phyloP scores from a whole-genome alignment of 1,140 invertebrate genomes.

The Chymomyza costata region DNA sequence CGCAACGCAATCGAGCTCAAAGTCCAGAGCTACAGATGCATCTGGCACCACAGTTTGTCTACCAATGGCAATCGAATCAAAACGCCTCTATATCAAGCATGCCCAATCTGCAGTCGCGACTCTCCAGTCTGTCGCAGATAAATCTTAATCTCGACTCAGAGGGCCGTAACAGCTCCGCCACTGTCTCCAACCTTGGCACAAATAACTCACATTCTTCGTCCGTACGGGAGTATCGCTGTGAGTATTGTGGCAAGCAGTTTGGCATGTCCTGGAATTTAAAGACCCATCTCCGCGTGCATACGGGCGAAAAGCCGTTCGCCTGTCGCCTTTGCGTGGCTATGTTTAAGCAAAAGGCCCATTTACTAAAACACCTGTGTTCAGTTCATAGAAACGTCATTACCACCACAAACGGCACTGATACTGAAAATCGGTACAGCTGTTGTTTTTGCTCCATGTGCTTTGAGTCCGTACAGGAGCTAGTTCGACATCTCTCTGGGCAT shows the following conservation, averaged over 20 bases:
- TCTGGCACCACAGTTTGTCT: slow-evolving; percentile 58
- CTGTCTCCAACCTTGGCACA: slow-evolving; percentile 37
- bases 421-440: slow-evolving; percentile 85
- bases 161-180: slow-evolving; percentile 34
- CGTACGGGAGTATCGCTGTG: slow-evolving; percentile 88
- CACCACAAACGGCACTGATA: slow-evolving; percentile 81
- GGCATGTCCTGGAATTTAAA: slow-evolving; percentile 93
- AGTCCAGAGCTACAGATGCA: slow-evolving; percentile 61
- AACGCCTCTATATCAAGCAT: slow-evolving; percentile 54
- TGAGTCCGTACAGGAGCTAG: slow-evolving; percentile 88
- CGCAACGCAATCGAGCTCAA: slow-evolving; percentile 53
- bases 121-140: slow-evolving; percentile 62
- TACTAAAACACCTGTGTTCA: slow-evolving; percentile 89
- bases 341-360: slow-evolving; percentile 92
- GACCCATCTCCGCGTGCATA: slow-evolving; percentile 89
- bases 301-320: slow-evolving; percentile 90
- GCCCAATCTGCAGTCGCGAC: slow-evolving; percentile 64
- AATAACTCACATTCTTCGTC: slow-evolving; percentile 60
- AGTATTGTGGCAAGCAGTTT: slow-evolving; percentile 91
- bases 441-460: slow-evolving; percentile 90
- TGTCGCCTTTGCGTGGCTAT: slow-evolving; percentile 90
- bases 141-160: slow-evolving; percentile 52
- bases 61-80: slow-evolving; percentile 72
- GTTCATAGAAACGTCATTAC: slow-evolving; percentile 90
- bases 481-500: slow-evolving; percentile 88